These are phyloP conservation scores for Plutomurus gul DNA, from an alignment of 1,140 invertebrate species.

Conservation along the genomic window DNA sequence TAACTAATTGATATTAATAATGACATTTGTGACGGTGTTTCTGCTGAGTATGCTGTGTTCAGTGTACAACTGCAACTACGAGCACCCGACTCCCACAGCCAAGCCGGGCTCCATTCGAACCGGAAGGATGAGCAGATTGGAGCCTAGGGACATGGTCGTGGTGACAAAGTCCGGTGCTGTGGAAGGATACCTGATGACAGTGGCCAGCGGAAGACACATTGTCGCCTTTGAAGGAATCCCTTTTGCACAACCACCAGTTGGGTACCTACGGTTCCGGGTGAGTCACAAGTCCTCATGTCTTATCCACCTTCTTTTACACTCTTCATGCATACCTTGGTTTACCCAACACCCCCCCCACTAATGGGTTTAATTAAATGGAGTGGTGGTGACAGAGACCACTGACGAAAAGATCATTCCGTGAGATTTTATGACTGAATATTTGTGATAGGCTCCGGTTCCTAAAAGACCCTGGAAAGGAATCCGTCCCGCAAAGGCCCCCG, in stretches of 20 bases:
- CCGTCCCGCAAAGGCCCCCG: not conserved
- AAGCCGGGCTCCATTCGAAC: not conserved
- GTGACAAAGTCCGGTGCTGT: not conserved
- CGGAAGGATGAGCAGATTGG: too few species aligned
- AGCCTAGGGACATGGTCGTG: not conserved
- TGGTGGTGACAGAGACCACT: too few species aligned
- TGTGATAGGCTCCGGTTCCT: not conserved
- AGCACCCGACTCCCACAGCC: not conserved
- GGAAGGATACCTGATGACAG: not conserved
- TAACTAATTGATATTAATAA: too few species aligned
- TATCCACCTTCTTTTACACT: too few species aligned
- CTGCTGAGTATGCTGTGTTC: not conserved
- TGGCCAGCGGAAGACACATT: not conserved
- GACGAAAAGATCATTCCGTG: too few species aligned
- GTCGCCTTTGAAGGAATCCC: not conserved
- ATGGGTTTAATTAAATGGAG: too few species aligned
- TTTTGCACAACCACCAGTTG: too few species aligned
- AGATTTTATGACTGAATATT: too few species aligned
- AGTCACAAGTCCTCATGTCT: too few species aligned
- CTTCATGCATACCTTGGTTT: too few species aligned
- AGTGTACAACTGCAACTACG: not conserved
- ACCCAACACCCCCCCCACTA: too few species aligned
- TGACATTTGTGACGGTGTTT: not conserved
- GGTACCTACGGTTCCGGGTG: too few species aligned
- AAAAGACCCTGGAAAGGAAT: not conserved